Base-by-base conservation (phyloP, 2,797 vertebrate species). In the Cynodonichthys magdalenae region DNA sequence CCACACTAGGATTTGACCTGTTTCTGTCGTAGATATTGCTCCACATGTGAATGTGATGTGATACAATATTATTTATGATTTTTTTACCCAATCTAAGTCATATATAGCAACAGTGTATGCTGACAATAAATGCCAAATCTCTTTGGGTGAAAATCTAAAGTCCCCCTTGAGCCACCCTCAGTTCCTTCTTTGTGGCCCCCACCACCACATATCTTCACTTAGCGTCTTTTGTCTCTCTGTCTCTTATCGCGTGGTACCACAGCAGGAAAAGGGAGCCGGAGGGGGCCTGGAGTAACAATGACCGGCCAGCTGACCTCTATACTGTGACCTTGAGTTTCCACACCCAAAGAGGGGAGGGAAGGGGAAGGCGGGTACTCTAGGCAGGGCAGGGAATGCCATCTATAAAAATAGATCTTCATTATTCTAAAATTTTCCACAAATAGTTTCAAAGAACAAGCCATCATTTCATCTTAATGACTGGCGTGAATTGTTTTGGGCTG, bases 171-270 rank as follows among this genome's bases (percentile, higher is more conserved):
- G 48, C 53, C 47, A 53, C 49, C 56, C 79, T 75, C 44, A 74
- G 47, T 70, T 71, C 51, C 64, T 71, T 75, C 74, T 68, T 80
- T 86, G 17, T 34, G 27, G 59, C 62, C 53, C 75, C 89, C 58
- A 54, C 39, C 61, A 74, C 75, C 39, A 39, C 58, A 54, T 68
- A 83, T 82, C 92, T 93, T 96, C 95, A 95, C 94, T 96, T 97
- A 95, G 93, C 75, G 59, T 94, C 94, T 92, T 95, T 96, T 97
- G 95, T 97, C 94, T 94, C 90, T 83, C 81, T 75, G 91, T 87
- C 84, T 89, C 95, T 97, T 96, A 98, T 97, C 96, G 94, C 79
- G 75, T 84, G 92, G 92, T 91, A 92, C 92, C 94, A 94, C 90
- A 93, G 94, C 96, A 96, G 96, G 96, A 98, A 94, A 82, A 89